Conservation (phyloP, 2,797 vertebrate genomes). For the Aselliscus stoliczkanus region DNA sequence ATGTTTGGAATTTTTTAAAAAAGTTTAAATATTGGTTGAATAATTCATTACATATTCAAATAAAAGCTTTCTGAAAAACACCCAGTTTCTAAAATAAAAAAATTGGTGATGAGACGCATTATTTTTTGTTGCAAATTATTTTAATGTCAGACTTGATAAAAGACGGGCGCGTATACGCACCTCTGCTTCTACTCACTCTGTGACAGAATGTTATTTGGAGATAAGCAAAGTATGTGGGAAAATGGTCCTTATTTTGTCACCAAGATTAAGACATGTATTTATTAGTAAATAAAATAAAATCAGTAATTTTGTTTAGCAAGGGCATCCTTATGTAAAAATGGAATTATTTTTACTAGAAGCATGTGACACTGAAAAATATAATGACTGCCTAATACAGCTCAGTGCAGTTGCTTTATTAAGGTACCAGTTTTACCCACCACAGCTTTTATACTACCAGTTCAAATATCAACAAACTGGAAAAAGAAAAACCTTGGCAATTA, state of each 20-base stretch:
- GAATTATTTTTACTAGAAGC: background rate
- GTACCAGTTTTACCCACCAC: background rate
- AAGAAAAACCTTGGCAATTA: background rate
- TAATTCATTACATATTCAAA: background rate
- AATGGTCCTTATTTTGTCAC: background rate
- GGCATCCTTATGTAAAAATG: background rate
- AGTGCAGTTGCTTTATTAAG: background rate
- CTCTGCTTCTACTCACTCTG: background rate
- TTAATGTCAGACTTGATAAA: background rate
- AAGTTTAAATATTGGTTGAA: background rate
- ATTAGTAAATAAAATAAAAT: background rate
- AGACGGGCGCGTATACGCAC: background rate
- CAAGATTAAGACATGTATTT: background rate
- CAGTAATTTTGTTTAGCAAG: background rate
- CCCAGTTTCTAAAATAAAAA: background rate
- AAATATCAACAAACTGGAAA: background rate
- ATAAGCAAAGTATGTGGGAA: background rate
- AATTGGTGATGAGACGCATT: background rate
- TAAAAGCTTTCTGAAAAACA: background rate
- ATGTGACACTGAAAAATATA: background rate
- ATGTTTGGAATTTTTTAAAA: background rate
- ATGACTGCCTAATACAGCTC: background rate
- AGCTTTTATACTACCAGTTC: background rate
- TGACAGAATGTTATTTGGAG: background rate
- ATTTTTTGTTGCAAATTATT: background rate